phyloP scores from a whole-genome alignment of 2,888 invertebrate genomes.

The Noctua janthina region DNA sequence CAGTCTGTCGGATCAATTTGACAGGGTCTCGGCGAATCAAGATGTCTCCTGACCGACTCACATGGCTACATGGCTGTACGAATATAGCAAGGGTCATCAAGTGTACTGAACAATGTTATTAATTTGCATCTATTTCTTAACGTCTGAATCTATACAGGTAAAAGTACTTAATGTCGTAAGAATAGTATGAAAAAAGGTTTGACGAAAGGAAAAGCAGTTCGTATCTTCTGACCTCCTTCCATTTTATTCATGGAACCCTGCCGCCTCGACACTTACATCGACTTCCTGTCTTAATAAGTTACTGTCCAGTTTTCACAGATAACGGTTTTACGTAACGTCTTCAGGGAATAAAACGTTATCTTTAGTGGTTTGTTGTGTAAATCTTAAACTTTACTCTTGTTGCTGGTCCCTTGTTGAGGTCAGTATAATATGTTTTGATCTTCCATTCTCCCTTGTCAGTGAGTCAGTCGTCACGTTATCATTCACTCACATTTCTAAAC shows the following conservation, averaged over 20 bases:
- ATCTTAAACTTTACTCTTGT: slow-evolving; percentile 5
- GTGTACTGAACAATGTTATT: neutral
- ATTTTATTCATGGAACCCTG: slow-evolving; percentile 21
- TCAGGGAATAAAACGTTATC: slow-evolving; percentile 8
- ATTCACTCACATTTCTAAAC: neutral
- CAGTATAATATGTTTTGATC: neutral
- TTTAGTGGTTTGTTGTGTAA: neutral
- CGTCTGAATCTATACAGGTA: neutral
- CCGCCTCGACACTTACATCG: slow-evolving; percentile 31
- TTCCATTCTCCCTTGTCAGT: neutral
- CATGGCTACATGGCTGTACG: neutral
- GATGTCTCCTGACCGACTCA: slow-evolving; percentile 15
- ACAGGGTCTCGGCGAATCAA: slow-evolving; percentile 27
- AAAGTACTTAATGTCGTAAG: neutral
- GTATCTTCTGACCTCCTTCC: slow-evolving; percentile 7
- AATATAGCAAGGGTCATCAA: neutral
- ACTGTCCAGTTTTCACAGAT: slow-evolving; percentile 12
- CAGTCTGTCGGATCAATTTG: slow-evolving; percentile 32
- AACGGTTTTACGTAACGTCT: slow-evolving; percentile 22
- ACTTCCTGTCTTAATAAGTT: slow-evolving; percentile 33
- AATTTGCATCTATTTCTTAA: neutral
- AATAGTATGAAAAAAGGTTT: neutral
- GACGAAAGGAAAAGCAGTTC: neutral
- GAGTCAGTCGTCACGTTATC: neutral
- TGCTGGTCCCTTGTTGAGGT: neutral